Base-by-base conservation (phyloP, 2,888 invertebrate genomes). In the Lasius platythorax region DNA sequence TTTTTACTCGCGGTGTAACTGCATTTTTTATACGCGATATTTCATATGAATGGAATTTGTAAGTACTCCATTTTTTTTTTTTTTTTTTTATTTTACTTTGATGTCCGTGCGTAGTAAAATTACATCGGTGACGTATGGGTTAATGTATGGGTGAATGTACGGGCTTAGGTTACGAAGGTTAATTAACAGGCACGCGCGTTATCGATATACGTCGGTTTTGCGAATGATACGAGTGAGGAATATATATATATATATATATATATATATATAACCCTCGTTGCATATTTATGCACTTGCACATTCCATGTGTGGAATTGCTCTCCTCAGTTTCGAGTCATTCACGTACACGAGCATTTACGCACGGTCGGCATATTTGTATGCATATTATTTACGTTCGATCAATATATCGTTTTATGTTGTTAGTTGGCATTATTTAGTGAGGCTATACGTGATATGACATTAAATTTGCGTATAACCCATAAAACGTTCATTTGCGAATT, bases 341-440 rank as follows among this genome's bases (percentile, higher is more conserved):
- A 33, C 46, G 18, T n/a, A 46, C 46, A 46, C 37, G 15, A 23
- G 15, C n/a, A 61, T 40, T 23, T 12, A n/a, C 30, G 12, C 8
- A 46, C 12, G 43, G 28, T 67, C 61, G 37, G n/a, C 37, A 61
- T 61, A 74, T 78, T 84, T 82, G 84, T 66, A 56, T 53, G 53
- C 64, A 74, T 84, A 82, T 84, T 63, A 33, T 58, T 74, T 30
- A 50, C 23, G n/a, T 37, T 56, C 63, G 83, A 78, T 87, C 89
- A 83, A 87, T 85, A n/a, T 8, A 86, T 82, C 81, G 87, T 72
- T 73, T 84, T 75, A 56, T 79, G 68, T 87, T 83, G 84, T 84
- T 85, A 73, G 68, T 70, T 73, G 50, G 53, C 76, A 67, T 78
- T 75, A 72, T 82, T 82, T 43, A 50, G 79, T 58, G 58, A 37